Evolutionary conservation across 2,797 vertebrate genomes (phyloP), one percentile per base, ranked within the genome.

Genomic region (Menidia menidia): DNA sequence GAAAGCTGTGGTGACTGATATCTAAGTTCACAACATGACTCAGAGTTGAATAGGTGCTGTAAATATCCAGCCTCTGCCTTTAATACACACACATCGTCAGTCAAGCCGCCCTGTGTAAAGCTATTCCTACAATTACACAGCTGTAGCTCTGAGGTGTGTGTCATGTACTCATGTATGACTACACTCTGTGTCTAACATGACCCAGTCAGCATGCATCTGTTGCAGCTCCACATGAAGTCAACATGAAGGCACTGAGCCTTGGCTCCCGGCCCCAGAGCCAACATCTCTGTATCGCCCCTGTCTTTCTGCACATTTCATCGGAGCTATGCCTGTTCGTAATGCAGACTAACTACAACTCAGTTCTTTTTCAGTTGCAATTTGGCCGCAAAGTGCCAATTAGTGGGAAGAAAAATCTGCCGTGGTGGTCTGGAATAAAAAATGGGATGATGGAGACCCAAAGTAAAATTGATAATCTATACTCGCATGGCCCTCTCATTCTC

Each of bases 301-400:
- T 55, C 65, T n/a, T 48, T 42, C 54, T 78, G 76, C 50, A 70
- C 45, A 16, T 78, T 72, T 82, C 73, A 77, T 81, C 76, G 54
- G 25, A 64, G 63, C 83, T 82, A 68, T 48, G 69, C 43, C 56
- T 53, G 50, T 73, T 75, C 69, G 55, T 39, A 50, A 68, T 64
- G 2, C 73, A 75, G 52, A 12, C 87, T 68, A 78, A 88, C 75
- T 59, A 73, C 54, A 60, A 60, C 59, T 68, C 47, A 0, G 16
- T 9, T 61, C 58, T 64, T 30, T 14, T 54, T 55, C 66, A 58
- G 81, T 78, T 75, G 73, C 50, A 60, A 25, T 82, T 73, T 64
- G 75, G 68, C 42, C 64, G 60, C 78, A 76, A 75, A 80, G 57
- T 63, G 75, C 79, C 90, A 91, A 86, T 93, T 91, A 93, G 79